These are phyloP conservation scores for Athene noctua DNA, from an alignment of 2,113 vertebrate species.

Conservation along the genomic window DNA sequence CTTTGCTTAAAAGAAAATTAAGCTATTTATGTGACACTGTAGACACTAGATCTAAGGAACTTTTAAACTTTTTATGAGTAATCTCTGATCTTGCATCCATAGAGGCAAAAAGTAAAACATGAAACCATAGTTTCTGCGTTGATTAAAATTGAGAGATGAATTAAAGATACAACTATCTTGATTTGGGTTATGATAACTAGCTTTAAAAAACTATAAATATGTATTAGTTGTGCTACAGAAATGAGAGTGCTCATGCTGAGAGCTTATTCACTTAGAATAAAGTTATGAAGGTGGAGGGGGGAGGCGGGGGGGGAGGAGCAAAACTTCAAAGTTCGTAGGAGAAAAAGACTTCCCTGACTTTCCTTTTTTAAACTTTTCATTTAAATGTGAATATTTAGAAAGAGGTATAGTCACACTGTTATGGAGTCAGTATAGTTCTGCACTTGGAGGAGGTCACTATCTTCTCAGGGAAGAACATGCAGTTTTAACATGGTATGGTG, in stretches of 20 bases:
- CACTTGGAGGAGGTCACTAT: neutral
- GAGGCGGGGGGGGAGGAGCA: neutral
- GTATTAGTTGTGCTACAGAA: neutral
- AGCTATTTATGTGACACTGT: neutral
- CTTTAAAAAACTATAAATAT: neutral
- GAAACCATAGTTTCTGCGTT: neutral
- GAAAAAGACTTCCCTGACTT: neutral
- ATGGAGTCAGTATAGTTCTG: neutral
- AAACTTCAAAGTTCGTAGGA: neutral
- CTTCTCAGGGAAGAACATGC: neutral
- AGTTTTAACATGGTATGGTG: neutral
- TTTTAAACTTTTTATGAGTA: neutral
- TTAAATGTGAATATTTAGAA: neutral
- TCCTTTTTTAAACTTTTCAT: neutral
- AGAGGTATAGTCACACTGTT: neutral
- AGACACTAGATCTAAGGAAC: neutral
- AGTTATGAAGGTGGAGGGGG: neutral
- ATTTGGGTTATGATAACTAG: neutral
- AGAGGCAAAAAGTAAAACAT: neutral
- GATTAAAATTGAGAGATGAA: neutral
- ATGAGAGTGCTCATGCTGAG: neutral
- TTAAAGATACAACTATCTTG: neutral
- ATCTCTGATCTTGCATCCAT: neutral
- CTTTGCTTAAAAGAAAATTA: neutral
- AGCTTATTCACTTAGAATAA: neutral